phyloP scores from a whole-genome alignment of 2,797 vertebrate species.

The Psittacula echo region DNA sequence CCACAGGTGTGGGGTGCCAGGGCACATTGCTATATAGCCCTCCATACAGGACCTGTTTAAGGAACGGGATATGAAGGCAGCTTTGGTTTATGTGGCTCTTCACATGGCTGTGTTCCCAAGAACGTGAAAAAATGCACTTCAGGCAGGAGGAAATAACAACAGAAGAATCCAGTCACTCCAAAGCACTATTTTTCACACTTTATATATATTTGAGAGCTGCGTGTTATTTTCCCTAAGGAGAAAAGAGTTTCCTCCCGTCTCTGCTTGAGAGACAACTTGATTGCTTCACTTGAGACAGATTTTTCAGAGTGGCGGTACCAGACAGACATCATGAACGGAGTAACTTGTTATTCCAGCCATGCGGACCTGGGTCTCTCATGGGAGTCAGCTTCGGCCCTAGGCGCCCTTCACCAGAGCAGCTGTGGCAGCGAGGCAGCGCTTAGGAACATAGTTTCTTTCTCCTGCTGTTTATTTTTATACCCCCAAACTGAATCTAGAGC shows the following conservation, averaged over 20 bases:
- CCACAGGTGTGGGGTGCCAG: neutral
- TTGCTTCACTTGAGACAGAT: slow-evolving; percentile 27
- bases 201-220: slow-evolving; percentile 25
- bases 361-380: neutral
- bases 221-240: slow-evolving; percentile 37
- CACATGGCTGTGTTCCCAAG: neutral
- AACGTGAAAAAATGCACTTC: neutral
- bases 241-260: slow-evolving; percentile 27
- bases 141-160: neutral
- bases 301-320: slow-evolving; percentile 35
- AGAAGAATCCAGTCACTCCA: slow-evolving; percentile 4
- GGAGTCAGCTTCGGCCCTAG: neutral
- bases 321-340: neutral
- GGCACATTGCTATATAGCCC: neutral
- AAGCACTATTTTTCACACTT: slow-evolving; percentile 41
- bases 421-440: neutral
- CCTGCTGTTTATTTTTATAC: slow-evolving; percentile 16
- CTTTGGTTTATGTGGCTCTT: neutral
- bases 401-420: neutral
- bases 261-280: neutral
- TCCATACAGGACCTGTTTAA: neutral
- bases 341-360: slow-evolving; percentile 22
- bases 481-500: neutral
- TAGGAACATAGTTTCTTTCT: neutral
- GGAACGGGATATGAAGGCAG: neutral